A percentile compares a stretch with the other conserved stretches of the same genome.
These are phyloP conservation scores for Donacobius atricapilla DNA, from an alignment of 2,113 vertebrate species.

Conservation along the genomic window DNA sequence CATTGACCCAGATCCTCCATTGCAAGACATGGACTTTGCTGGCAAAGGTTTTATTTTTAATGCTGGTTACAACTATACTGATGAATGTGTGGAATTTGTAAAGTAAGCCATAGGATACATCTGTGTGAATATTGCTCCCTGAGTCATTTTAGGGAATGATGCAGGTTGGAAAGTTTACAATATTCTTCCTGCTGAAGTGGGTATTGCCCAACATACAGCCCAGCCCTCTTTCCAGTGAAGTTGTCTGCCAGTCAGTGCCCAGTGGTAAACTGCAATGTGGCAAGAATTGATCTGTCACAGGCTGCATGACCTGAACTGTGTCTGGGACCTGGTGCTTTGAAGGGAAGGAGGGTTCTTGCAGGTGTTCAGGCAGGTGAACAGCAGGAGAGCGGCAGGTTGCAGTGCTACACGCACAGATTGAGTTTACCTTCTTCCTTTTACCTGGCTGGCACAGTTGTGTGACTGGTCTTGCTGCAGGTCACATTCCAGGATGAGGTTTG, in stretches of 20 bases:
- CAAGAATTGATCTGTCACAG: neutral
- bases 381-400: neutral
- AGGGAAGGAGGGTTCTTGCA: neutral
- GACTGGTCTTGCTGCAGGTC: neutral
- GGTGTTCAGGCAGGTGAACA: neutral
- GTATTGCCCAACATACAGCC: neutral
- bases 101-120: slow-evolving; percentile 2
- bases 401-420: neutral
- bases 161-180: neutral
- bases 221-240: neutral
- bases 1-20: neutral
- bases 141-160: slow-evolving; percentile 26
- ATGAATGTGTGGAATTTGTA: neutral
- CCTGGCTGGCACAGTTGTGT: neutral
- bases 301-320: neutral
- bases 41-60: neutral
- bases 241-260: neutral
- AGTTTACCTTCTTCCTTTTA: neutral
- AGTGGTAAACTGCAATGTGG: neutral
- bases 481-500: neutral
- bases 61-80: neutral
- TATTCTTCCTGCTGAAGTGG: neutral
- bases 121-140: neutral
- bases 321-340: neutral
- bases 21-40: neutral